These are phyloP conservation scores for Cryptoprocta ferox DNA, from an alignment of 2,797 vertebrate genomes.

Conservation along the genomic window DNA sequence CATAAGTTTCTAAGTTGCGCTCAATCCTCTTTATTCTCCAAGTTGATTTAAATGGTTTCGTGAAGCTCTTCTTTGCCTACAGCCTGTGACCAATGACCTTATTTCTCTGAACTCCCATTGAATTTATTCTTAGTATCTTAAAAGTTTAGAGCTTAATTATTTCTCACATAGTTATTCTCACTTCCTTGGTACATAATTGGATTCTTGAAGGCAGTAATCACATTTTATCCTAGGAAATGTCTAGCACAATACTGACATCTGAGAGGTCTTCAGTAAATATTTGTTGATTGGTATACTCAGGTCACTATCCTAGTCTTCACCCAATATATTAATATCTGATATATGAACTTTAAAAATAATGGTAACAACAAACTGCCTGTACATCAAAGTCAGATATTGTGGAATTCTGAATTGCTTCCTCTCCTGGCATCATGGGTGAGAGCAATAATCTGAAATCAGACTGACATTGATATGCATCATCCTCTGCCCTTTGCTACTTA, in stretches of 20 bases:
- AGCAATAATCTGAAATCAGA: neutral
- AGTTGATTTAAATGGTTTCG: slow-evolving; percentile 8
- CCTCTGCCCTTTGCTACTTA: neutral
- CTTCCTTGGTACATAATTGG: slow-evolving; percentile 51
- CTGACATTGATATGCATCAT: neutral
- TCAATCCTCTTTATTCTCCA: slow-evolving; percentile 37
- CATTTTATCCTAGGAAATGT: slow-evolving; percentile 30
- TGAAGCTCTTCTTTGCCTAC: neutral
- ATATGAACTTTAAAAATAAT: slow-evolving; percentile 30
- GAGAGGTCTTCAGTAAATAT: slow-evolving; percentile 18
- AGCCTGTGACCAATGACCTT: neutral
- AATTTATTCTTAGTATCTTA: slow-evolving; percentile 30
- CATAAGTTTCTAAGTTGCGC: neutral
- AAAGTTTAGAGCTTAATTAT: slow-evolving; percentile 40
- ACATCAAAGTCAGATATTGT: neutral
- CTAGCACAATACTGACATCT: slow-evolving; percentile 23
- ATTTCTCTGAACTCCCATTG: neutral
- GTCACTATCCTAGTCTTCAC: neutral
- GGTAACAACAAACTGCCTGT: slow-evolving; percentile 9
- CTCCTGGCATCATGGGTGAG: neutral
- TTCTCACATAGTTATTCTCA: slow-evolving; percentile 61
- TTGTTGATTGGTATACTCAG: neutral
- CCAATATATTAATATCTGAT: neutral
- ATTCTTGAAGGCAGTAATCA: slow-evolving; percentile 26
- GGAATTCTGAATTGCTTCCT: slow-evolving; percentile 9